Conservation (phyloP, 2,888 invertebrate species). For the Diploptera punctata region DNA sequence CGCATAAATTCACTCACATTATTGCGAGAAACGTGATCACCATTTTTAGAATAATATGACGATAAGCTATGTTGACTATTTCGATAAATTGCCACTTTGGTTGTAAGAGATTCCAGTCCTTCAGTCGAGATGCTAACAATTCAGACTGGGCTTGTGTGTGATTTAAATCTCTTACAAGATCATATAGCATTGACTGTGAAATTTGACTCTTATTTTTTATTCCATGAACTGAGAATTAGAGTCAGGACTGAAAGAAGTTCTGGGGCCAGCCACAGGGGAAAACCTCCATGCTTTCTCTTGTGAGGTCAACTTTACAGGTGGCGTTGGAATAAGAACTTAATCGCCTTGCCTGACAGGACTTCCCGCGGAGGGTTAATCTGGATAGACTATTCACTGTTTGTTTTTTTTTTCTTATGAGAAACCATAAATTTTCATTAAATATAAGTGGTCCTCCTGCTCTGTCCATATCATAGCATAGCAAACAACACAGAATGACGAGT, state of each 20-base stretch:
- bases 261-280: neutral
- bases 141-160: neutral
- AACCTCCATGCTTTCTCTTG: neutral
- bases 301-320: neutral
- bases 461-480: neutral
- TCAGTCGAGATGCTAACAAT: neutral
- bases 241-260: neutral
- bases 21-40: neutral
- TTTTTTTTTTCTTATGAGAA: slow-evolving; percentile 1
- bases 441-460: neutral
- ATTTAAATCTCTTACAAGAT: slow-evolving; percentile 1
- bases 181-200: neutral
- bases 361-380: neutral
- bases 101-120: slow-evolving; percentile 2
- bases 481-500: neutral
- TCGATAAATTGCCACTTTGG: neutral
- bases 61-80: neutral
- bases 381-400: neutral
- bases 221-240: neutral
- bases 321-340: neutral
- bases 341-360: neutral
- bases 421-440: neutral
- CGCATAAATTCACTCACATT: slow-evolving; percentile 4
- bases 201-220: neutral
- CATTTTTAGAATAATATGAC: neutral